Evolutionary conservation across 30 jellyfish, hydroid and myxozoan genomes (phyloP).

Genomic region (Chrysaora quinquecirrha): DNA sequence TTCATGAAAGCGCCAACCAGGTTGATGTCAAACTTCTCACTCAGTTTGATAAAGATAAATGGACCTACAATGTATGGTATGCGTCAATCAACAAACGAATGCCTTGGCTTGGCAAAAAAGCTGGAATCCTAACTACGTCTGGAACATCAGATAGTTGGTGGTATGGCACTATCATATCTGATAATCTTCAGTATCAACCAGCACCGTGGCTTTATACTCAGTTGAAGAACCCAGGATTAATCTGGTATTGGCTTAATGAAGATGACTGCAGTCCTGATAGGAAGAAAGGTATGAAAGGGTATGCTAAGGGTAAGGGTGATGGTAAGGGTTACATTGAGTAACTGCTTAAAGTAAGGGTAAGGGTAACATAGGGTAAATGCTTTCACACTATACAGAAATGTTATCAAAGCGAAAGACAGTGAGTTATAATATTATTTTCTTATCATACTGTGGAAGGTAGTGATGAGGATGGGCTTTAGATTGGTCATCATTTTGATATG

Average conservation of each 20-base stretch:
- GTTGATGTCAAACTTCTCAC: slow-evolving; percentile 45
- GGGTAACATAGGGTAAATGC: too few species aligned
- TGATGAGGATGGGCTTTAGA: too few species aligned
- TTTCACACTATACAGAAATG: too few species aligned
- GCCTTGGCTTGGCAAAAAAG: slow-evolving; percentile 82
- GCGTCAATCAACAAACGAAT: slow-evolving; percentile 56
- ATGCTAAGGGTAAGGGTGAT: too few species aligned
- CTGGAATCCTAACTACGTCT: slow-evolving; percentile 88
- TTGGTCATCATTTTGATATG: too few species aligned
- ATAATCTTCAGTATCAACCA: slow-evolving; percentile 60
- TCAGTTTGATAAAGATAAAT: slow-evolving; percentile 66
- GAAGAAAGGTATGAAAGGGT: slow-evolving; percentile 70
- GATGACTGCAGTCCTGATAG: slow-evolving; percentile 78
- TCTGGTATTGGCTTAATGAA: slow-evolving; percentile 88
- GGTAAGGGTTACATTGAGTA: too few species aligned
- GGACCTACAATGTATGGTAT: slow-evolving; percentile 77
- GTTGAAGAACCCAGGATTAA: slow-evolving; percentile 66
- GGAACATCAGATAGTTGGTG: slow-evolving; percentile 50
- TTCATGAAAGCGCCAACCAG: slow-evolving; percentile 9
- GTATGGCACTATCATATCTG: slow-evolving; percentile 78
- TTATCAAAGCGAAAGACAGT: too few species aligned
- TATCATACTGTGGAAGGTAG: too few species aligned
- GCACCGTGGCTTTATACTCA: slow-evolving; percentile 67
- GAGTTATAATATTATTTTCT: too few species aligned
- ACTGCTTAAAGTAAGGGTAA: too few species aligned